These are phyloP conservation scores for Nomada ferruginata DNA, from an alignment of 2,888 invertebrate genomes.

Conservation along the genomic window DNA sequence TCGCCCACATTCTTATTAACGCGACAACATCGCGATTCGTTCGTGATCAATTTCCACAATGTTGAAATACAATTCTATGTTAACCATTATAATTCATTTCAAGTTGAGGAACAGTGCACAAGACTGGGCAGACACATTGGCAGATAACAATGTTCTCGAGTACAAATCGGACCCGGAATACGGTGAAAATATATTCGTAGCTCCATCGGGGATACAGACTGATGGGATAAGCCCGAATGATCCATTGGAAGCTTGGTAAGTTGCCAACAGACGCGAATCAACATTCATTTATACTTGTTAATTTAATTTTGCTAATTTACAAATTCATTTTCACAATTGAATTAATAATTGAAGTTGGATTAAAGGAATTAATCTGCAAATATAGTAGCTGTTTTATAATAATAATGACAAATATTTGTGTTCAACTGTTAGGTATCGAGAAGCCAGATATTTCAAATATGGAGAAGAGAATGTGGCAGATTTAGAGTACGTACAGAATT, in stretches of 20 bases:
- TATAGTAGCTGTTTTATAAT: too few relatives aligned
- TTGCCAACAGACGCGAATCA: not conserved
- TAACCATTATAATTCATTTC: constrained; percentile 14
- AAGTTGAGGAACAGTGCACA: constrained; percentile 77
- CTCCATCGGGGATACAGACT: constrained; percentile 46
- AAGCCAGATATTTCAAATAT: constrained; percentile 75
- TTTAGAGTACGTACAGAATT: constrained; percentile 83
- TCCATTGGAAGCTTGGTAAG: constrained; percentile 73
- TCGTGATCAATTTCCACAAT: not conserved
- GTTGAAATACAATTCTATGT: not conserved
- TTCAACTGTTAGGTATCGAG: constrained; percentile 72
- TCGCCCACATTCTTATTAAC: not conserved
- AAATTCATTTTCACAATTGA: not conserved
- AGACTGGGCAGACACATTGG: constrained; percentile 76
- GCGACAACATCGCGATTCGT: not conserved
- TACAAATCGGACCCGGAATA: constrained; percentile 49
- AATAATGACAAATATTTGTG: too few relatives aligned
- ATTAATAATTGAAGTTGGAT: too few relatives aligned
- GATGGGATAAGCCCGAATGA: constrained; percentile 62
- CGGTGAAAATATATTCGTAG: constrained; percentile 78
- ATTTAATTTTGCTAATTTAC: not conserved
- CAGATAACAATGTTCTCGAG: constrained; percentile 38
- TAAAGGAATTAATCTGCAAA: too few relatives aligned
- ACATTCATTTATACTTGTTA: too few relatives aligned
- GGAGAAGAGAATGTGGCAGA: constrained; percentile 64